These are phyloP conservation scores for Chouioia cunea DNA, from an alignment of 2,888 invertebrate species.

Conservation along the genomic window DNA sequence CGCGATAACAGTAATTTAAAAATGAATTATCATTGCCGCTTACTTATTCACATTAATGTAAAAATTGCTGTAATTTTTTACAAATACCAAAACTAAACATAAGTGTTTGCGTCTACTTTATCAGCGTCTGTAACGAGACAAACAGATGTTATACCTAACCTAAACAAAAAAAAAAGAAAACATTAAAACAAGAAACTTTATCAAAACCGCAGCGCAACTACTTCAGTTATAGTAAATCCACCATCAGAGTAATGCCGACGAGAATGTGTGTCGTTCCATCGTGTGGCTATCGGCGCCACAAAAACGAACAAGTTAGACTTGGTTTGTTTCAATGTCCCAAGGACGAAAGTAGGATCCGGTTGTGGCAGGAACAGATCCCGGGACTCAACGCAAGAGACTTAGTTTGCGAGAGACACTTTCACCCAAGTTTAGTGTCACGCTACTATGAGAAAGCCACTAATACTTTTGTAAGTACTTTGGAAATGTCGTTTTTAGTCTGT, in stretches of 20 bases:
- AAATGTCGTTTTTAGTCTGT: neutral
- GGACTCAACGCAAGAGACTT: neutral
- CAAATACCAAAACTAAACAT: neutral
- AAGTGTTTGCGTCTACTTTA: no score
- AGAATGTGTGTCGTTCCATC: slow-evolving; percentile 32
- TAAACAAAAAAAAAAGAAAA: no score
- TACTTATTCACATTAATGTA: no score
- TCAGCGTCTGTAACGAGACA: no score
- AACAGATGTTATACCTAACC: no score
- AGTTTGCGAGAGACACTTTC: slow-evolving; percentile 36
- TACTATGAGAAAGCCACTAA: slow-evolving; percentile 10
- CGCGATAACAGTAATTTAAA: no score
- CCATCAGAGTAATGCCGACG: neutral
- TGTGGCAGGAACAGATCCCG: slow-evolving; percentile 24
- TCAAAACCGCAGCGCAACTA: no score
- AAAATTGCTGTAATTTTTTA: neutral
- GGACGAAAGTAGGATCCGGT: slow-evolving; percentile 17
- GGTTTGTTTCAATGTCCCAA: slow-evolving; percentile 37
- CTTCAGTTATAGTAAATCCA: no score
- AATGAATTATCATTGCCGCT: no score
- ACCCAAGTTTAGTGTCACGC: slow-evolving; percentile 9
- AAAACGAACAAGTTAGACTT: slow-evolving; percentile 9
- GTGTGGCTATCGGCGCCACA: slow-evolving; percentile 12
- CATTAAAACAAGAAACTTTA: no score
- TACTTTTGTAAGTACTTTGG: slow-evolving; percentile 10